Conservation (phyloP, 2,888 invertebrate genomes). For the Spilarctia lutea region DNA sequence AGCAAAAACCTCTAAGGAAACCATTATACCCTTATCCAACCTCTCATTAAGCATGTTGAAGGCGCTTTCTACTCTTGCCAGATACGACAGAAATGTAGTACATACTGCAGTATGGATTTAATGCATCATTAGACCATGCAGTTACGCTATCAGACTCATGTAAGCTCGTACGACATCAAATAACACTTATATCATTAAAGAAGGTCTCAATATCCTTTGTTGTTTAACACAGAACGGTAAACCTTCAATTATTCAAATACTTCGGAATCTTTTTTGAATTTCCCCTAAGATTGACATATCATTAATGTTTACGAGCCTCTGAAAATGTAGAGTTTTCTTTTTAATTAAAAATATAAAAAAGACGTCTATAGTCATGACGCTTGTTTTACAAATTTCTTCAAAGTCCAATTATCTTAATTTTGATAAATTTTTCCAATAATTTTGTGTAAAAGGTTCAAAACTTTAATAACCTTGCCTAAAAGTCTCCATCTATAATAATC, state of each 20-base stretch:
- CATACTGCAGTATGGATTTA: neutral
- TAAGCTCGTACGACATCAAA: conserved; percentile 14
- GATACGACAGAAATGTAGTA: neutral
- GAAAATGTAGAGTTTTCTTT: neutral
- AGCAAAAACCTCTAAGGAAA: conserved; percentile 1
- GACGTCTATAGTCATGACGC: conserved; percentile 11
- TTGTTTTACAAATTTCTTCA: neutral
- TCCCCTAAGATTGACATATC: neutral
- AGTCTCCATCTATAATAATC: conserved; percentile 17
- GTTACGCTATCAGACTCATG: conserved; percentile 3
- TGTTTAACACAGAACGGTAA: neutral
- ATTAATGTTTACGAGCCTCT: neutral
- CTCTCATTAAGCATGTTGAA: neutral
- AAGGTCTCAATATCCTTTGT: conserved; percentile 9
- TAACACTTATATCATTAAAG: conserved; percentile 13
- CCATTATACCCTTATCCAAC: neutral
- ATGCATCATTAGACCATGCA: neutral
- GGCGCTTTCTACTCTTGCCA: neutral
- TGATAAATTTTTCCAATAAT: conserved; percentile 4
- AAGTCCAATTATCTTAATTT: neutral
- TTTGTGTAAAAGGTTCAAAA: conserved; percentile 21
- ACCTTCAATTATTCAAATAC: conserved; percentile 15
- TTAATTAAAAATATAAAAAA: neutral
- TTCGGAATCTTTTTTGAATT: neutral
- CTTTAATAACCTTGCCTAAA: conserved; percentile 5